Evolutionary conservation across 2,888 invertebrate genomes (phyloP), one percentile per base, ranked within the genome.

Genomic region (Phlogophora meticulosa): DNA sequence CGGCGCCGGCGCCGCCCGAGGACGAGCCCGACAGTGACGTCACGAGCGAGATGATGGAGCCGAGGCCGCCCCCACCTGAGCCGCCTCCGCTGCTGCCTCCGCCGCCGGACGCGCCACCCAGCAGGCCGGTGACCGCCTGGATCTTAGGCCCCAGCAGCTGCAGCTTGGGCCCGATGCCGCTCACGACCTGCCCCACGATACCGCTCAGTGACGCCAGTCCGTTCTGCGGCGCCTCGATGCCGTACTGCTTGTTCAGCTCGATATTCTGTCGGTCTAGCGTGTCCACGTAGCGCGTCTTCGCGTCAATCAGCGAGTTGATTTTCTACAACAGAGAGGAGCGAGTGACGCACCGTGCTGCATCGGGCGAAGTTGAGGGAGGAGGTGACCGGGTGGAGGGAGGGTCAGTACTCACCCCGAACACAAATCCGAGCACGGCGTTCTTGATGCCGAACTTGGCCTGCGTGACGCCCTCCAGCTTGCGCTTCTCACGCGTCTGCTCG

Each of bases 271-370:
- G 96, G 91, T 98, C 98, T 87, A 98, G 91, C 56, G 96, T 96
- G 62, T 96, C 96, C 69, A 98, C 95, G 82, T 97, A 96, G 38
- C 96, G 96, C 43, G 98, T 98, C 93, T 98, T 98, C 57, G 97
- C 96, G 87, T 98, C 98, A 92, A 98, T 96, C 92, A 98, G 96
- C 76, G 97, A 97, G 94, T 98, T 98, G 95, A 98, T 96, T 97
- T 98, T 98, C 98, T 98, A 96, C 77, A 96, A 93, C 81, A 83
- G 64, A 88, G 64, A 83, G 73, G 57, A 56, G 55, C 55, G 61
- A 74, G 61, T 82, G 81, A 72, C 58, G 67, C 63, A 28, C 49
- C 28, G 71, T 20, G 67, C 36, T 32, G 45, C 28, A 34, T 17
- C 2, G 42, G 34, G 51, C 1, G 48, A 38, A 15, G 28, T 9